These are phyloP conservation scores for Barnardius zonarius DNA, from an alignment of 2,113 vertebrate species.

Conservation along the genomic window DNA sequence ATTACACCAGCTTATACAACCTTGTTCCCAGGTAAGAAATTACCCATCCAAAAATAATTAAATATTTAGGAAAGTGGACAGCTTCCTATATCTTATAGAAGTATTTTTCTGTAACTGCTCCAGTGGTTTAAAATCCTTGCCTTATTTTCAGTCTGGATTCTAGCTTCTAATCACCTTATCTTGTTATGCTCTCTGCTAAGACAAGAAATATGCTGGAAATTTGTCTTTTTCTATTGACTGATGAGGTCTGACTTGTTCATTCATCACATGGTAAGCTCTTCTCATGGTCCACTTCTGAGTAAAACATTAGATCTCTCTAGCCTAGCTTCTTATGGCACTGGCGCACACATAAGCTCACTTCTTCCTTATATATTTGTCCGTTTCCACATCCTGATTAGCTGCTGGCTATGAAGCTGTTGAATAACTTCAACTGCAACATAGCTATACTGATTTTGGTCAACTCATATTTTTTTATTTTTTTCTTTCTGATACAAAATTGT, in stretches of 20 bases:
- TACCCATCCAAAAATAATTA: not conserved
- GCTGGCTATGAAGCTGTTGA: not conserved
- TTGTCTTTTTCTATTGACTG: accelerated
- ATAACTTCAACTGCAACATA: not conserved
- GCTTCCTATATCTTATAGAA: not conserved
- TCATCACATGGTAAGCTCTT: not conserved
- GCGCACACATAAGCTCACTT: not conserved
- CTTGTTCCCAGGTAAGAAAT: not conserved
- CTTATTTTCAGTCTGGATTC: not conserved
- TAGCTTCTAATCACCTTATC: not conserved
- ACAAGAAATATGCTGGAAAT: not conserved
- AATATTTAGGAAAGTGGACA: not conserved
- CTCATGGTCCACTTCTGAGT: not conserved
- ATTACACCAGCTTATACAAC: not conserved
- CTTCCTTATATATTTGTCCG: not conserved
- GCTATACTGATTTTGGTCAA: not conserved
- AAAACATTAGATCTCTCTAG: not conserved
- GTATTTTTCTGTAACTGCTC: not conserved
- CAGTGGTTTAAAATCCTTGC: not conserved
- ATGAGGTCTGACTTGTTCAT: not conserved
- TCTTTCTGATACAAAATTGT: not conserved
- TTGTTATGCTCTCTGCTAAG: not conserved
- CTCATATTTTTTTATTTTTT: not conserved
- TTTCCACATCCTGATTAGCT: not conserved
- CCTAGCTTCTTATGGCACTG: not conserved